Base-by-base conservation (phyloP, 2,113 vertebrate species). In the Catagonus wagneri region DNA sequence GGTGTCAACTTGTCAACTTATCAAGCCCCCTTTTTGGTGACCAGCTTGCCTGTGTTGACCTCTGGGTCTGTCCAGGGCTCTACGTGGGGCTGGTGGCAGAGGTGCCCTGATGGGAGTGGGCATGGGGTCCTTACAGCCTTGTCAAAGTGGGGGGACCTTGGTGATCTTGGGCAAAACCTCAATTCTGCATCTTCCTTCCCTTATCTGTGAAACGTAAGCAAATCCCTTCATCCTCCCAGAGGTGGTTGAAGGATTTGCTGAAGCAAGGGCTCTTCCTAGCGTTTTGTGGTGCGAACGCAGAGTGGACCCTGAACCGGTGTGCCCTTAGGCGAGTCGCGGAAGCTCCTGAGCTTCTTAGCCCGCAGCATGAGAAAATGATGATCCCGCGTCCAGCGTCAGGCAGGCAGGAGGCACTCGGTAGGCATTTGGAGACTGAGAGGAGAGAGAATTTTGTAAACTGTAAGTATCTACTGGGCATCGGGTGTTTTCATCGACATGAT, bases 401-500 rank as follows among this genome's bases (percentile, higher is more conserved):
- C 3, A 0, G 3, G 61, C 15, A 16, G 34, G 34, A 72, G 50
- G 8, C 2, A 0, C 6, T 34, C 22, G 7, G 2, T 4, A 19
- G 27, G 23, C 0, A 0, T 65, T 23, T n/a, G 44, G 56, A 92
- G 11, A 7, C 54, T 9, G 27, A 68, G n/a, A 68, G 39, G 17
- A 56, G 52, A 50, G 2, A 27, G 29, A 60, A 29, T 23, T 56
- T 14, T 27, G 16, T 14, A 2, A 16, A 19, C n/a, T 22, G 1
- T 15, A 2, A 32, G 14, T 32, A 4, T 7, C 23, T 20, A 25
- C 17, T 7, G 10, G 14, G 39, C 9, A n/a, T 27, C 44, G 4
- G 58, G 58, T 12, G 7, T 54, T 1, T 83, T 36, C 61, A 52
- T 34, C 4, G 4, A 7, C 2, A 6, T 16, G 12, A 2, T 60